Evolutionary conservation across 2,888 invertebrate species (phyloP).

Genomic region (Coenonympha arcania): DNA sequence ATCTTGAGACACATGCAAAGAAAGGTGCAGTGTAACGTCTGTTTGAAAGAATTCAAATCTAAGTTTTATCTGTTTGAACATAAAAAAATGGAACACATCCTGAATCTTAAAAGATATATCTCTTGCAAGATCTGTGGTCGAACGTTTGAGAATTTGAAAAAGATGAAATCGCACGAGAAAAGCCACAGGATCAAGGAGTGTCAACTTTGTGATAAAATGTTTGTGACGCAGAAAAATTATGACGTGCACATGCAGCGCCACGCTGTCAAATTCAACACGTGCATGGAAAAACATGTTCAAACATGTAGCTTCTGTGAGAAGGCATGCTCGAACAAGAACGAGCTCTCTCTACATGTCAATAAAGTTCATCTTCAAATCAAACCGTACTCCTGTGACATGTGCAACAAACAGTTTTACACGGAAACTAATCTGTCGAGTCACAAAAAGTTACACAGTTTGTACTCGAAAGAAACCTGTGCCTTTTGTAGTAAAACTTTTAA

Average conservation of each 20-base stretch:
- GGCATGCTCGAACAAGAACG: slow-evolving; percentile 49
- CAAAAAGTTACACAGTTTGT: slow-evolving; percentile 49
- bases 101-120: slow-evolving; percentile 32
- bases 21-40: slow-evolving; percentile 41
- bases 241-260: slow-evolving; percentile 54
- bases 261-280: slow-evolving; percentile 36
- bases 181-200: slow-evolving; percentile 45
- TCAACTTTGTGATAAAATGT: slow-evolving; percentile 49
- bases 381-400: slow-evolving; percentile 64
- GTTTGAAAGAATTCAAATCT: slow-evolving; percentile 41
- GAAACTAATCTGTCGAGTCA: slow-evolving; percentile 52
- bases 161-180: slow-evolving; percentile 40
- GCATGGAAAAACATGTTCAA: slow-evolving; percentile 33
- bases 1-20: slow-evolving; percentile 45
- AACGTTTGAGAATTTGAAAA: slow-evolving; percentile 35
- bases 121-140: slow-evolving; percentile 50
- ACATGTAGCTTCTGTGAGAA: slow-evolving; percentile 65
- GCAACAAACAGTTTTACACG: slow-evolving; percentile 57
- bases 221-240: slow-evolving; percentile 39
- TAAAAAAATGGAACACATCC: slow-evolving; percentile 46
- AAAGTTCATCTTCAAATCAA: slow-evolving; percentile 64
- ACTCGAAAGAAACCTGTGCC: slow-evolving; percentile 46
- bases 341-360: slow-evolving; percentile 59
- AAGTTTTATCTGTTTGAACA: slow-evolving; percentile 59
- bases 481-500: slow-evolving; percentile 54